Evolutionary conservation across 2,797 vertebrate species (phyloP).

Genomic region (Melanotaenia pygmaea): DNA sequence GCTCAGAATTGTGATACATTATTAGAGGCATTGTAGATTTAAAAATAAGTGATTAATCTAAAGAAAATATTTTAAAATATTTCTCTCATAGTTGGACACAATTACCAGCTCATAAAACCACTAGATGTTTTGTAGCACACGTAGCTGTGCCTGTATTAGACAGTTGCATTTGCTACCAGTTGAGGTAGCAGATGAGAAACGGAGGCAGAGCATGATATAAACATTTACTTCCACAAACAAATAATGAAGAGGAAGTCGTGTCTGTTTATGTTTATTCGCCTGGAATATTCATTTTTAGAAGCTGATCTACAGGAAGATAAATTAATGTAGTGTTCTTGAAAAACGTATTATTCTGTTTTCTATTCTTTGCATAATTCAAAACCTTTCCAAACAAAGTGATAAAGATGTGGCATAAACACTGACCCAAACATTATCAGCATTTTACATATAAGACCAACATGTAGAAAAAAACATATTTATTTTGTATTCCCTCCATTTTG

Average conservation of each 20-base stretch:
- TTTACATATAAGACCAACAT: too few species aligned
- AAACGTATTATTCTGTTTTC: not conserved
- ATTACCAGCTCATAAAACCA: not conserved
- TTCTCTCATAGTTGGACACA: not conserved
- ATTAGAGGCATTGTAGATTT: too few species aligned
- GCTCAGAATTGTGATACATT: too few species aligned
- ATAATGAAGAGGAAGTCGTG: not conserved
- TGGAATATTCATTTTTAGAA: not conserved
- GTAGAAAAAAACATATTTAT: too few species aligned
- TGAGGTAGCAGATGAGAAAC: not conserved
- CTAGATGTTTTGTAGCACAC: not conserved
- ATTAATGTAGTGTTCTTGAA: not conserved
- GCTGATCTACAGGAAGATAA: not conserved
- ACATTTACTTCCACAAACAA: not conserved
- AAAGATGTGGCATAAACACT: not conserved
- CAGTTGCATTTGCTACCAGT: not conserved
- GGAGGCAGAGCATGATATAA: not conserved
- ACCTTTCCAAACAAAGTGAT: not conserved
- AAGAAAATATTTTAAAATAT: too few species aligned
- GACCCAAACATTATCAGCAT: too few species aligned
- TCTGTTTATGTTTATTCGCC: not conserved
- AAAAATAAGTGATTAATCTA: too few species aligned
- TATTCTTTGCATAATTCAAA: too few species aligned
- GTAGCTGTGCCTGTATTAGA: not conserved
- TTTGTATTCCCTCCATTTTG: too few species aligned